These are phyloP conservation scores for Clarias pachynema DNA, from an alignment of 2,797 vertebrate species.

Conservation along the genomic window DNA sequence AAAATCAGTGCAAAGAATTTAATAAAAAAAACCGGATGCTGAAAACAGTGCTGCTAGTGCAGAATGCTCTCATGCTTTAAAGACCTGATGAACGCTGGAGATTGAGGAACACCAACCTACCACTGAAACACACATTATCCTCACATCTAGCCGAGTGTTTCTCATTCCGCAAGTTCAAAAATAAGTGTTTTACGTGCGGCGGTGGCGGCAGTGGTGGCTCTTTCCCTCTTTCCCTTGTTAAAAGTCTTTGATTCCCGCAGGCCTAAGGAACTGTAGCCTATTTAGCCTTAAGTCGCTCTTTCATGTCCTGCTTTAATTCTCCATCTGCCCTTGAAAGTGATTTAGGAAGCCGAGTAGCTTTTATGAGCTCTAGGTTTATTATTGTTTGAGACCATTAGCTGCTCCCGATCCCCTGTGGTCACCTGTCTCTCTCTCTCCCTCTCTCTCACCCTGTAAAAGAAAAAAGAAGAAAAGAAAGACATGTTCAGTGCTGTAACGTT, in stretches of 20 bases:
- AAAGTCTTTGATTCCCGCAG: conserved; percentile 49
- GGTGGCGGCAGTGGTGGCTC: not conserved
- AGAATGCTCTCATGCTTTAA: not conserved
- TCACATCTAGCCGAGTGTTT: not conserved
- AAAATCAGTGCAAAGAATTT: not conserved
- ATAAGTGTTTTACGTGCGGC: conserved; percentile 19
- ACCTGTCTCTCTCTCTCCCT: conserved; percentile 37
- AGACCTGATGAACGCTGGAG: not conserved
- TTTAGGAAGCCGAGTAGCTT: conserved; percentile 58
- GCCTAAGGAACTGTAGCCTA: conserved; percentile 49
- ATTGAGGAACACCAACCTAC: not conserved
- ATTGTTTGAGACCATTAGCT: conserved; percentile 61
- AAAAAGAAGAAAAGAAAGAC: conserved; percentile 2
- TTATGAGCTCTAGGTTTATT: conserved; percentile 65
- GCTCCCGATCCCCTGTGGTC: conserved; percentile 41
- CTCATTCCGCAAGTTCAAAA: conserved; percentile 43
- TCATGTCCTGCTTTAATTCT: conserved; percentile 75
- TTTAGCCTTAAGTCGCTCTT: conserved; percentile 57
- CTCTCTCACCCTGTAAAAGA: conserved; percentile 1
- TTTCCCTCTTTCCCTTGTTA: conserved; percentile 33
- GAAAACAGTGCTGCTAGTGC: not conserved
- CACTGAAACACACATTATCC: conserved; percentile 9
- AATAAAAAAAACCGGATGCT: not conserved
- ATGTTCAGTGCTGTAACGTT: conserved; percentile 14
- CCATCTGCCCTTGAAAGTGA: conserved; percentile 61